Base-by-base conservation (phyloP, 2,888 invertebrate genomes). In the Chymomyza caudatula region DNA sequence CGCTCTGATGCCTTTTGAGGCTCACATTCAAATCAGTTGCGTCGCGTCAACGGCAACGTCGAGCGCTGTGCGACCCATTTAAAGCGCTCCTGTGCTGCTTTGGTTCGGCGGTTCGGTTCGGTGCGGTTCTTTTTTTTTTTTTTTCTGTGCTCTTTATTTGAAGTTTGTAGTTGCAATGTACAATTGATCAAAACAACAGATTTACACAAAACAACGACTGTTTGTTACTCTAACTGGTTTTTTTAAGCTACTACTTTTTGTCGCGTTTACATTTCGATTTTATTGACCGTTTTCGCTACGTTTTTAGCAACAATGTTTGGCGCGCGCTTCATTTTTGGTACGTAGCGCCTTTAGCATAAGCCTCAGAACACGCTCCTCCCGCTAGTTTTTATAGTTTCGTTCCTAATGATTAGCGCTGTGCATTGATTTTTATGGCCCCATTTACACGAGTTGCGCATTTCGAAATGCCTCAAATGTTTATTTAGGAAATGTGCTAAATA, bases 11-110 rank as follows among this genome's bases (percentile, higher is more conserved):
- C 19, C 51, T 37, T 37, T 19, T 2, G 5, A 19, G 51, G 19
- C 51, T 11, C 20, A 11, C 51, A 76, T 83, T 80, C 66, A 80
- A 80, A 83, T 83, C 80, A 80, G 80, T 80, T 78, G 65, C 61
- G 72, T 65, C 83, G 80, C 83, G 76, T 79, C 80, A 74, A 25
- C 54, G 25, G 54, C 29, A 15, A 22, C 29, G 29, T 37, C 29
- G 29, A 37, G 29, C 29, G 29, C 25, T 42, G 37, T 43, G 15
- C 42, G 8, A 51, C 51, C 20, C 22, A 20, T 19, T 17, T 44
- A 13, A 19, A 15, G 51, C 13, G 51, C 20, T 20, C 13, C 51
- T 20, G 22, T 22, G 51, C 19, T 47, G 47, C 47, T 19, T 19
- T 19, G 47, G 17, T 47, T 15, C 19, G 47, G 17, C 47, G 17